These are phyloP conservation scores for Tenthredo amoena DNA, from an alignment of 2,888 invertebrate genomes.

Conservation along the genomic window DNA sequence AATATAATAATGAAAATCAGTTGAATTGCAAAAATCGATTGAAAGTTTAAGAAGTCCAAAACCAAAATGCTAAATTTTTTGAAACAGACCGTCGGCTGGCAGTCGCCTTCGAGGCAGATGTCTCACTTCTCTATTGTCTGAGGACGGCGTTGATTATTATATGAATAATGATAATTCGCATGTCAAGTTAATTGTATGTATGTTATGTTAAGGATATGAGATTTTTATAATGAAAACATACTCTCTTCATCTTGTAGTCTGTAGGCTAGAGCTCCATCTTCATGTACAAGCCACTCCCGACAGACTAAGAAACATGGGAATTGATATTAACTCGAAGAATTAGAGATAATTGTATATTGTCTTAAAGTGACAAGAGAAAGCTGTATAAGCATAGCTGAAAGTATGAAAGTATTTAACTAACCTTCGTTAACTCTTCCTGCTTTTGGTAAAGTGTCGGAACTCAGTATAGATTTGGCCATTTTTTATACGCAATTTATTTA, in stretches of 20 bases:
- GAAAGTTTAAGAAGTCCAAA: too few species aligned
- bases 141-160: neutral
- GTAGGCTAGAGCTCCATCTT: conserved; percentile 91
- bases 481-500: conserved; percentile 40
- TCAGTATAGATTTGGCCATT: conserved; percentile 75
- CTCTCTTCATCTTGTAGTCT: conserved; percentile 91
- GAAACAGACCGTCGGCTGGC: too few species aligned
- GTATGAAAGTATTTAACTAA: conserved; percentile 66
- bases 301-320: conserved; percentile 82
- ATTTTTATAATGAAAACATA: conserved; percentile 74
- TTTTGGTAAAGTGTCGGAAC: conserved; percentile 81
- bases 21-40: too few species aligned
- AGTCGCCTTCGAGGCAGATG: neutral
- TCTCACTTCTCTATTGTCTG: conserved; percentile 4
- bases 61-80: too few species aligned
- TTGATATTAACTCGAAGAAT: conserved; percentile 40
- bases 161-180: neutral
- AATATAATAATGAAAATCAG: too few species aligned
- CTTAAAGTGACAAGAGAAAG: conserved; percentile 56
- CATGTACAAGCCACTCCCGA: conserved; percentile 90
- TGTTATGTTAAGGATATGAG: neutral
- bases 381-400: conserved; percentile 41
- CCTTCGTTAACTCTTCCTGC: conserved; percentile 85
- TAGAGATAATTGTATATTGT: neutral
- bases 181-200: neutral